Base-by-base conservation (phyloP, 2,113 vertebrate species). In the Myiagra hebetior region DNA sequence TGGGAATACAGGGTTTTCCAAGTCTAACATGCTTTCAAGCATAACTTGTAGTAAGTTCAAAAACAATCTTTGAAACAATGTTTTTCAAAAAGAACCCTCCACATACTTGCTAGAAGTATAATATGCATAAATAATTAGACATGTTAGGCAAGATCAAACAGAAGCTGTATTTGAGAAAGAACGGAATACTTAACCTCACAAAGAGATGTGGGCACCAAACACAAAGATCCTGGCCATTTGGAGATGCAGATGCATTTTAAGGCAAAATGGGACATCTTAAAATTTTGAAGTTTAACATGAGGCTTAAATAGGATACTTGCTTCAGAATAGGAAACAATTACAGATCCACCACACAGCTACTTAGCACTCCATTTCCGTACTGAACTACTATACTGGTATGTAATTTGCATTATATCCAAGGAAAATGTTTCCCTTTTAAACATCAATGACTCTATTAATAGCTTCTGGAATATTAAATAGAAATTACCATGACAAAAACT, bases 391-490 rank as follows among this genome's bases (percentile, higher is more conserved):
- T 50, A 75, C 39, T 85, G 77, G 16, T 46, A 82, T 1, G 37
- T n/a, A 68, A 90, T 93, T 87, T 79, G 31, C 62, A 68, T 56
- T 74, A 72, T 28, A 85, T 50, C 56, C 65, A 79, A 85, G 44
- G 41, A 68, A 85, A 33, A 59, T 2, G 17, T 31, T 76, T 85
- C 46, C 68, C 33, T 88, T 87, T 56, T 41, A 82, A 87, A 82
- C 79, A 82, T 87, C 62, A 93, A 59, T 63, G 5, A 60, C 78
- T 85, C 87, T 64, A 94, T 90, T 94, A 87, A 87, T 41, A 95
- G 44, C 31, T 37, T 68, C 18, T 64, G 37, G 79, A 70, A 77
- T 37, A 84, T 70, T 63, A 70, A 77, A 55, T 56, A 70, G 50
- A 78, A 91, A 82, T 87, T 68, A 91, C 50, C 39, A 73, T 72